Conservation (phyloP, 2,113 vertebrate species). For the Xenopus tropicalis region DNA sequence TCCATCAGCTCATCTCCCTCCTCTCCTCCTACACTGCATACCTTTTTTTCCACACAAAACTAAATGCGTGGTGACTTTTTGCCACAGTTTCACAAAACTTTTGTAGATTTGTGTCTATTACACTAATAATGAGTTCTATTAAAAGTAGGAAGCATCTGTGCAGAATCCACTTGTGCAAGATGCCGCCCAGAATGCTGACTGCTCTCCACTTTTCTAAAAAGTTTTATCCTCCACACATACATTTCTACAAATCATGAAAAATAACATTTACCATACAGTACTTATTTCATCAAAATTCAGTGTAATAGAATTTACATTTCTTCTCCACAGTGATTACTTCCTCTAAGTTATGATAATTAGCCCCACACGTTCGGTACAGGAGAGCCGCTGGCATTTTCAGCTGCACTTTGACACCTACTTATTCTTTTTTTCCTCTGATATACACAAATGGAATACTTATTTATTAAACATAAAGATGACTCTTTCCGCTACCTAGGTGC, state of each 20-base stretch:
- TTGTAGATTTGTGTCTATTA: too few species aligned
- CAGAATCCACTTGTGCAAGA: too few species aligned
- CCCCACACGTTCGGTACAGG: constrained; percentile 7
- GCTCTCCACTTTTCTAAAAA: background rate
- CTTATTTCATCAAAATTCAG: constrained; percentile 18
- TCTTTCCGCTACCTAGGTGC: background rate
- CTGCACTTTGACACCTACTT: constrained; percentile 26
- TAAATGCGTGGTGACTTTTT: too few species aligned
- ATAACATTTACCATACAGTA: constrained; percentile 36
- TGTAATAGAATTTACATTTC: constrained; percentile 27
- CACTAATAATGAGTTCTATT: too few species aligned
- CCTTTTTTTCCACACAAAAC: too few species aligned
- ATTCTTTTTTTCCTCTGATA: constrained; percentile 17
- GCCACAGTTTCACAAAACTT: too few species aligned
- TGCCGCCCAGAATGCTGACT: too few species aligned
- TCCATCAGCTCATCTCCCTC: too few species aligned
- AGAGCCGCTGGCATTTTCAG: constrained; percentile 21
- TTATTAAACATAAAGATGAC: constrained; percentile 2
- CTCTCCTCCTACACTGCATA: too few species aligned
- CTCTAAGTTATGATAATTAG: constrained; percentile 31
- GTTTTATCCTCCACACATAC: background rate
- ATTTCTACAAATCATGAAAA: constrained; percentile 19
- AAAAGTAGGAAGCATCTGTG: too few species aligned
- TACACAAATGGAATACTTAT: constrained; percentile 28
- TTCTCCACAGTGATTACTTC: constrained; percentile 19